Evolutionary conservation across 2,113 vertebrate genomes (phyloP), one percentile per base, ranked within the genome.

Genomic region (Poicephalus meyeri): DNA sequence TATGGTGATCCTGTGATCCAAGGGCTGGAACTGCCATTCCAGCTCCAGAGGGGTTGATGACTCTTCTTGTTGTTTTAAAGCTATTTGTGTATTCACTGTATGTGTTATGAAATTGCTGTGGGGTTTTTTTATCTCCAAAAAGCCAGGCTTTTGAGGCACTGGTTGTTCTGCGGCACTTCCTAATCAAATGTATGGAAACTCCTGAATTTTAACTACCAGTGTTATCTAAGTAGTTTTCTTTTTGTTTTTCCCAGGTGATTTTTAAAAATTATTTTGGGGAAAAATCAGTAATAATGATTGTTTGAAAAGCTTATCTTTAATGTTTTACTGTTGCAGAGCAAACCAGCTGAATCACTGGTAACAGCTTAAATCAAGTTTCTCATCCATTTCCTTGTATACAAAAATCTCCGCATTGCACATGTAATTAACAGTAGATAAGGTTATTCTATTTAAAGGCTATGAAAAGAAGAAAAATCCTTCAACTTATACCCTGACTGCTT

Each of bases 271-370:
- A 55, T 35, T 69, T 87, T 16, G 16, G 37, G 24, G 29, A 25
- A 80, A 97, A 92, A 64, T 55, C 37, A 39, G 68, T 69, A 69
- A 64, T 41, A 8, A 5, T 25, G 37, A 25, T 46, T 55, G 19
- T 60, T 89, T 69, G 25, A 60, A 94, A 89, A 68, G 35, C 53
- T 58, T 50, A 9, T 53, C 31, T 58, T 50, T 83, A 65, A 78
- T 49, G 49, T 35, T 81, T 87, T 78, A 80, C 69, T 60, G 12
- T 61, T 69, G 53, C 85, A 50, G 53, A 82, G 42, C 85, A 73
- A 87, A 83, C 58, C 41, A 86, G 86, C 95, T 91, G 91, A 88
- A 44, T 93, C 91, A 83, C 80, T n/a, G 44, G 11, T 77, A 91
- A 53, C 10, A 18, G 24, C 24, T 93, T 31, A 46, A 73, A 84